Conservation (phyloP, 2,797 vertebrate genomes). For the Bovichtus diacanthus region DNA sequence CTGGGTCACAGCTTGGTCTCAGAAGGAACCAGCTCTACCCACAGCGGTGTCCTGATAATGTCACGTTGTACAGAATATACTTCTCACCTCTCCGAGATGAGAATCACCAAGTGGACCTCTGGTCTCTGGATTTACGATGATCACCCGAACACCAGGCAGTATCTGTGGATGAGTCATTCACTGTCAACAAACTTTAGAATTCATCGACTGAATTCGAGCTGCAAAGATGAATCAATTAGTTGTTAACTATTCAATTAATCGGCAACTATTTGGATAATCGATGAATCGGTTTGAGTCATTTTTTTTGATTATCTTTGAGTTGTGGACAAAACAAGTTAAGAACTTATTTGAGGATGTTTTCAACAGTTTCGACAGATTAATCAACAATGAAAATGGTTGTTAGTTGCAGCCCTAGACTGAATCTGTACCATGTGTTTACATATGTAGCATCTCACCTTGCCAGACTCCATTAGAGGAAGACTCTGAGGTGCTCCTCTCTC, state of each 20-base stretch:
- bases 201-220: neutral
- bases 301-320: no score
- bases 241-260: no score
- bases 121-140: constrained; percentile 98
- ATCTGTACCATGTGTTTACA: neutral
- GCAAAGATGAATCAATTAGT: no score
- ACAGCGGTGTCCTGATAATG: neutral
- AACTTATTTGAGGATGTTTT: no score
- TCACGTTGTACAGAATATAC: neutral
- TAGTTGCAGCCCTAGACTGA: neutral
- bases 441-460: constrained; percentile 88
- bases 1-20: constrained; percentile 9
- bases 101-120: constrained; percentile 97
- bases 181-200: neutral
- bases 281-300: no score
- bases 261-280: no score
- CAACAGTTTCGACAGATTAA: no score
- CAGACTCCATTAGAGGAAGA: constrained; percentile 96
- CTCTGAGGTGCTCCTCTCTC: constrained; percentile 98
- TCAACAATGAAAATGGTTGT: no score
- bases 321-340: no score
- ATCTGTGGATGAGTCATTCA: constrained; percentile 83
- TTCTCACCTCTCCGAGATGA: constrained; percentile 94
- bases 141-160: constrained; percentile 95
- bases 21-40: neutral